Base-by-base conservation (phyloP, 2,888 invertebrate genomes). In the Rotaria socialis region DNA sequence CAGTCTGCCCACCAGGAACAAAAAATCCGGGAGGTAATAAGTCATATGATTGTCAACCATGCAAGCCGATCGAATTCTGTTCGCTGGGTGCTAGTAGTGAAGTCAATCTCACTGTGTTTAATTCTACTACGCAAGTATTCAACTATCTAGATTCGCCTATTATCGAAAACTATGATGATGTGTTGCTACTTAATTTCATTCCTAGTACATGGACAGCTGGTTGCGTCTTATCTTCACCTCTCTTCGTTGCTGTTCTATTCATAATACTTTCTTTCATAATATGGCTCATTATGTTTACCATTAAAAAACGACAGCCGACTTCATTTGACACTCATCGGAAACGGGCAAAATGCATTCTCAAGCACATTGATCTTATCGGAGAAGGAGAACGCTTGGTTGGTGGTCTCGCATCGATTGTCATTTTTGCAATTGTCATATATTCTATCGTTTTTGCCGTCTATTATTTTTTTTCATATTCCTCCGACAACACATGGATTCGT, bases 341-440 rank as follows among this genome's bases (percentile, higher is more conserved):
- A 43, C 43, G 75, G 10, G 43, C 24, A 43, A 75, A 75, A 6
- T 0, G 0, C 43, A 6, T 41, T 75, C 11, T 75, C 7, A 75
- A 43, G 5, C 43, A 19, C 5, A 43, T 4, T 5, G 75, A 75
- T 24, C 41, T 75, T 41, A 43, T 75, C 11, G 43, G 22, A 75
- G 75, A 75, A 43, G 75, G 75, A 41, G 75, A 75, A 75, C 75
- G 75, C 8, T 43, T 41, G 22, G 41, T 43, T 22, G 75, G 75
- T 75, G 75, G 75, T 75, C 22, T 75, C 6, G 43, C 19, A 43
- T 43, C 75, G 8, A 43, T 75, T 19, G 41, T 43, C 43, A 75
- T 75, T 7, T 75, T 43, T 43, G 6, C 43, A 6, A 41, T 75
- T 41, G 43, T 75, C 22, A 24, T 41, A 75, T 43, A 43, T 24